Conservation (phyloP, 2,797 vertebrate species). For the Uromys caudimaculatus region DNA sequence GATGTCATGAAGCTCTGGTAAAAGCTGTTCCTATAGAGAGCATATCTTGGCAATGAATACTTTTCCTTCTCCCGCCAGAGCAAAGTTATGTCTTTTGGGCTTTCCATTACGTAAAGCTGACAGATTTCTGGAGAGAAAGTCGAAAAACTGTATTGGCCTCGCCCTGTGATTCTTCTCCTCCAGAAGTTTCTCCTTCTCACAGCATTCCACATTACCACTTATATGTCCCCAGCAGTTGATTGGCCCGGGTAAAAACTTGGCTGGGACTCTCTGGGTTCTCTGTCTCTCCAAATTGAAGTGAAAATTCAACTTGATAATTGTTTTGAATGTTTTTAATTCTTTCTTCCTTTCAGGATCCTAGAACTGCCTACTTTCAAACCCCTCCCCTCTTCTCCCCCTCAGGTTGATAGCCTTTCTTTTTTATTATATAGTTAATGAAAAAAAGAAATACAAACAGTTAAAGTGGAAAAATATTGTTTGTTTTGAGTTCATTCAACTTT, state of each 20-base stretch:
- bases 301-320: not conserved
- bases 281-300: not conserved
- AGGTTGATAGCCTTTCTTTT: not conserved
- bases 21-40: not conserved
- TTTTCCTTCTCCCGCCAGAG: not conserved
- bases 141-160: too few relatives aligned
- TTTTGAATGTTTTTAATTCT: not conserved
- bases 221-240: not conserved
- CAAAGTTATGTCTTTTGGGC: not conserved
- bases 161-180: not conserved
- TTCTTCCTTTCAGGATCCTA: not conserved
- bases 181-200: not conserved
- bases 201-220: not conserved
- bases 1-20: not conserved
- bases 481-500: not conserved
- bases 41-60: not conserved
- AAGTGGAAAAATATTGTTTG: not conserved
- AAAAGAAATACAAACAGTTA: not conserved
- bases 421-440: too few relatives aligned
- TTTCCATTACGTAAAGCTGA: not conserved
- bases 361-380: not conserved
- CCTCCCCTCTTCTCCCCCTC: too few relatives aligned
- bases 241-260: not conserved
- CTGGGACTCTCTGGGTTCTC: not conserved
- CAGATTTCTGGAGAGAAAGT: not conserved